Percentiles rank a stretch among this genome's conserved stretches.
Conservation (phyloP, 2,113 vertebrate genomes). For the Saguinus imperator region DNA sequence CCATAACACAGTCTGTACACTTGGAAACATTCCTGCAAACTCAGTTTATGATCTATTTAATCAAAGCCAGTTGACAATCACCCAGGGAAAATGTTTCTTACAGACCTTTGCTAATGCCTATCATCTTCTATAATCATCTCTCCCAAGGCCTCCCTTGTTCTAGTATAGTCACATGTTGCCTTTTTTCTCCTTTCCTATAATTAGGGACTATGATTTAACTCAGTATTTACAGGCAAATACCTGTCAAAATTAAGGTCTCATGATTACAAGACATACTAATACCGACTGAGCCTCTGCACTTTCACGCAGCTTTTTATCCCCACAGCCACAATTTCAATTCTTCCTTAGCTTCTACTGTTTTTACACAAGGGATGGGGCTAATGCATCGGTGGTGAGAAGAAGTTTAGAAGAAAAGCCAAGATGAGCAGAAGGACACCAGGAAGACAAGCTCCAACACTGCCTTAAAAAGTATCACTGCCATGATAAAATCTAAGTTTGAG, state of each 20-base stretch:
- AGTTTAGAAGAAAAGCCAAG: neutral
- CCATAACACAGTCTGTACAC: constrained; percentile 37
- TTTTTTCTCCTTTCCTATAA: constrained; percentile 55
- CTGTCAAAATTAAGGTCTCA: constrained; percentile 51
- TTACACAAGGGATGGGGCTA: neutral
- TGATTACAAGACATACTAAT: neutral
- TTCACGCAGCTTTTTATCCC: neutral
- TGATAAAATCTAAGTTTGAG: neutral
- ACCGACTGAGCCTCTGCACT: neutral
- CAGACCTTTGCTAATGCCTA: constrained; percentile 26
- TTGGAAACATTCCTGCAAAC: constrained; percentile 56
- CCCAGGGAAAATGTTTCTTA: constrained; percentile 53
- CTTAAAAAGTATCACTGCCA: neutral
- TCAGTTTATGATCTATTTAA: constrained; percentile 48
- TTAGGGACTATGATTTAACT: constrained; percentile 30
- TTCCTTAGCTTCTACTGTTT: neutral
- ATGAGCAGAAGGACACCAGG: neutral
- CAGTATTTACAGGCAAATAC: constrained; percentile 43
- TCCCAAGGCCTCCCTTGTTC: neutral
- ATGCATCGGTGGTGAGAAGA: neutral
- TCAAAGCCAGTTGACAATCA: constrained; percentile 67
- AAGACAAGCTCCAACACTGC: neutral
- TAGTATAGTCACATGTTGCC: neutral
- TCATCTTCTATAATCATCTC: constrained; percentile 58
- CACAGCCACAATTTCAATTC: neutral